A percentile compares a stretch with the other conserved stretches of the same genome.
These are phyloP conservation scores for Tenthredo mesomela DNA, from an alignment of 2,888 invertebrate genomes.

Conservation along the genomic window DNA sequence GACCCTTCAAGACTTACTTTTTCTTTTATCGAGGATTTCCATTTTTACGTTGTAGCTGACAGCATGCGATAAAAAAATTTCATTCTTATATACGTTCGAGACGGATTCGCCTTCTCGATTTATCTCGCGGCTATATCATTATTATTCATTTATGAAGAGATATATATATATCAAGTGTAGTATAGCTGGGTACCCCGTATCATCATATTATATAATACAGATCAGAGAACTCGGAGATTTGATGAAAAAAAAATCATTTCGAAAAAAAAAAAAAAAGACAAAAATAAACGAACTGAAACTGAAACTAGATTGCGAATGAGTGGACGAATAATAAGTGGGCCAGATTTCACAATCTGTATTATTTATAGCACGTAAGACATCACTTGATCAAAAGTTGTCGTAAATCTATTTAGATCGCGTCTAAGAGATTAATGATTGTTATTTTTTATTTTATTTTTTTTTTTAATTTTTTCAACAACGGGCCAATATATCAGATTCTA, in stretches of 20 bases:
- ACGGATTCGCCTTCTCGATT: background rate
- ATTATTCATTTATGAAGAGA: background rate
- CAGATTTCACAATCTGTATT: slow-evolving; percentile 16
- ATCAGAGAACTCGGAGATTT: background rate
- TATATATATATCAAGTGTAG: background rate
- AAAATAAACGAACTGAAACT: background rate
- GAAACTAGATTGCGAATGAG: slow-evolving; percentile 14
- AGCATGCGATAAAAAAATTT: background rate
- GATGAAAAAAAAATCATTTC: background rate
- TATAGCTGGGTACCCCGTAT: background rate
- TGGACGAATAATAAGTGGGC: background rate
- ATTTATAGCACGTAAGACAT: background rate
- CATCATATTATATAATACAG: background rate
- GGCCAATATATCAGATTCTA: background rate
- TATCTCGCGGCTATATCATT: background rate
- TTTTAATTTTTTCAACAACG: background rate
- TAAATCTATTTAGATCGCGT: background rate
- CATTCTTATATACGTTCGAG: background rate
- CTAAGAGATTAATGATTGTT: background rate
- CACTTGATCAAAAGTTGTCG: background rate
- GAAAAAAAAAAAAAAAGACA: background rate
- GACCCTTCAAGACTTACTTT: slow-evolving; percentile 17
- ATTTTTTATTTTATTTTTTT: background rate
- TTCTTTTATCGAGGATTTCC: slow-evolving; percentile 27
- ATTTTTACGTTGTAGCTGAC: slow-evolving; percentile 11